Percentiles rank a stretch among this genome's conserved stretches.
Evolutionary conservation across 2,113 vertebrate species (phyloP).

Genomic region (Ammospiza nelsoni): DNA sequence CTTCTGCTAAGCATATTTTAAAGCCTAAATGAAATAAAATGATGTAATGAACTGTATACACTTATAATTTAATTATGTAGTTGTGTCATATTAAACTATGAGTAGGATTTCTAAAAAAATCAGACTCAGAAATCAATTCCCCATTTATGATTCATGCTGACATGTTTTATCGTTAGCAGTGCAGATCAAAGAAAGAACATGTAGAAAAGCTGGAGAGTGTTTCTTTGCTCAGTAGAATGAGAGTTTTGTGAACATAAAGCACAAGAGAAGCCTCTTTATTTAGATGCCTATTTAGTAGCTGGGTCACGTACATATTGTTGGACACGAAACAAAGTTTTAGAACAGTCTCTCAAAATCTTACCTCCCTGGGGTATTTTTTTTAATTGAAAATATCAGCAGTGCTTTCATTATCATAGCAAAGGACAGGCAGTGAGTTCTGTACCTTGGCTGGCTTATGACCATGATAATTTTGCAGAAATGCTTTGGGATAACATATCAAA

Average conservation of each 20-base stretch:
- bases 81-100: neutral
- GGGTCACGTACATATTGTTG: slow-evolving; percentile 57
- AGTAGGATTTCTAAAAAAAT: neutral
- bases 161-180: slow-evolving; percentile 23
- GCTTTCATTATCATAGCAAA: neutral
- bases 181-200: slow-evolving; percentile 52
- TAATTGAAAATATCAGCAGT: neutral
- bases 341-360: slow-evolving; percentile 27
- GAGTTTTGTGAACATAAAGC: slow-evolving; percentile 59
- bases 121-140: neutral
- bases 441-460: neutral
- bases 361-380: neutral
- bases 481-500: neutral
- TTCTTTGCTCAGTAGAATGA: slow-evolving; percentile 46
- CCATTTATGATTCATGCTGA: slow-evolving; percentile 17
- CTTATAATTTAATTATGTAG: neutral
- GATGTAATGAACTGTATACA: neutral
- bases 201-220: slow-evolving; percentile 47
- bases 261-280: slow-evolving; percentile 63
- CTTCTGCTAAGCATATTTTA: neutral
- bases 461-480: slow-evolving; percentile 1
- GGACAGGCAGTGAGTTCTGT: neutral
- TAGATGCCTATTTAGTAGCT: slow-evolving; percentile 66
- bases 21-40: slow-evolving; percentile 5
- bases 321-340: slow-evolving; percentile 51